These are phyloP conservation scores for Atta texana DNA, from an alignment of 1,140 invertebrate species.

Conservation along the genomic window DNA sequence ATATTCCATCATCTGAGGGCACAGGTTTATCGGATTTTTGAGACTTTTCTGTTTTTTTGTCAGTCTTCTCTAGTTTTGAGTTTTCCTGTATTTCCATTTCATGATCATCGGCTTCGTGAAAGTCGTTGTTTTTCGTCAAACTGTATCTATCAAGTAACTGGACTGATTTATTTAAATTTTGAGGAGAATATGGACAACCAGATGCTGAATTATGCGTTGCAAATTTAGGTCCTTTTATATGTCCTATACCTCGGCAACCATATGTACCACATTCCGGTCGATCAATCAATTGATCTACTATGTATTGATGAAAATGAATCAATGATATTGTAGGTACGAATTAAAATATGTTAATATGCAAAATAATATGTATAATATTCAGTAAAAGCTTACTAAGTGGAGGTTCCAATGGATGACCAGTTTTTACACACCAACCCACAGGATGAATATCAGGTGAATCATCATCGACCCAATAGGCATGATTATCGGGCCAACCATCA, in stretches of 20 bases:
- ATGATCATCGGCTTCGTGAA: constrained; percentile 79
- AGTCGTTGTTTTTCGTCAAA: constrained; percentile 70
- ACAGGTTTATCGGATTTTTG: constrained; percentile 77
- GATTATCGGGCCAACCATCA: constrained; percentile 95
- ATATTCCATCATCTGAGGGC: constrained; percentile 75
- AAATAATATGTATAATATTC: neutral
- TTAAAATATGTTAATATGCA: constrained; percentile 14
- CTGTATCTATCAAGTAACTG: constrained; percentile 87
- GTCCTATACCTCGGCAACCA: constrained; percentile 93
- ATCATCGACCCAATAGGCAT: constrained; percentile 96
- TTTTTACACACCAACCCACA: constrained; percentile 95
- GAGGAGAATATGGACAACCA: constrained; percentile 94
- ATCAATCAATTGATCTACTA: constrained; percentile 88
- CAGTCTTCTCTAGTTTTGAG: constrained; percentile 80
- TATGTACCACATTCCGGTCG: constrained; percentile 90
- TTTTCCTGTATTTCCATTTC: constrained; percentile 81
- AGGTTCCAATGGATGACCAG: constrained; percentile 94
- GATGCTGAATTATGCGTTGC: constrained; percentile 91
- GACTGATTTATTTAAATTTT: constrained; percentile 89
- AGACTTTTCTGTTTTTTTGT: constrained; percentile 79
- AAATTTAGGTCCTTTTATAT: constrained; percentile 91
- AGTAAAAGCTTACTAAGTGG: constrained; percentile 89
- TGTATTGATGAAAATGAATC: constrained; percentile 44
- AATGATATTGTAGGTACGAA: neutral
- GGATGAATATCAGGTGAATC: constrained; percentile 97